Evolutionary conservation across 1,140 invertebrate genomes (phyloP).

Genomic region (Rhizoglyphus robini): DNA sequence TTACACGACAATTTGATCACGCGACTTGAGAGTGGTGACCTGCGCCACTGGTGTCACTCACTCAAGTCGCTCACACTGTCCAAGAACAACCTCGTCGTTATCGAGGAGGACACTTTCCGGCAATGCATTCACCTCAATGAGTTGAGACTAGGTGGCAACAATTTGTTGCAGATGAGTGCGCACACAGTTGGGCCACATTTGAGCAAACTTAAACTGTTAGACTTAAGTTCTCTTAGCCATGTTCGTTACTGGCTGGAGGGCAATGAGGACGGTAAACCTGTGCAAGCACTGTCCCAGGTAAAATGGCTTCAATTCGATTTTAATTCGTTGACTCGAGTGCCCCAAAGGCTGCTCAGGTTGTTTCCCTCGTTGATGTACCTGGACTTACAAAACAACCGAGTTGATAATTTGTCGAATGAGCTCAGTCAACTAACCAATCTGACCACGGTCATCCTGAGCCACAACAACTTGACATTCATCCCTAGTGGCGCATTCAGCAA

Average conservation of each 20-base stretch:
- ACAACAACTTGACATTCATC: slow-evolving; percentile 51
- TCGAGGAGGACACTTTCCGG: slow-evolving; percentile 56
- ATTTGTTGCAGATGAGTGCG: slow-evolving; percentile 56
- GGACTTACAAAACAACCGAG: slow-evolving; percentile 68
- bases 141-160: slow-evolving; percentile 74
- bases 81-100: slow-evolving; percentile 63
- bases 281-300: slow-evolving; percentile 47
- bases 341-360: slow-evolving; percentile 42
- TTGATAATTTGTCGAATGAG: slow-evolving; percentile 46
- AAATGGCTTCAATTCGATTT: slow-evolving; percentile 74
- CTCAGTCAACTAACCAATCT: slow-evolving; percentile 58
- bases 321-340: slow-evolving; percentile 60
- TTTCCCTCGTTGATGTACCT: slow-evolving; percentile 64
- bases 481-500: slow-evolving; percentile 47
- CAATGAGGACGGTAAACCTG: slow-evolving; percentile 47
- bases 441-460: slow-evolving; percentile 56
- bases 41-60: slow-evolving; percentile 54
- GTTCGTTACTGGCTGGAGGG: slow-evolving; percentile 50
- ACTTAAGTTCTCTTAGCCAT: slow-evolving; percentile 67
- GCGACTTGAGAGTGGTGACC: slow-evolving; percentile 51
- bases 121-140: slow-evolving; percentile 56
- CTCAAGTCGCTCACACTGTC: slow-evolving; percentile 58
- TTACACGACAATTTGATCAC: slow-evolving; percentile 70
- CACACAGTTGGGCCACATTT: slow-evolving; percentile 49
- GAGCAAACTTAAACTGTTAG: slow-evolving; percentile 43